Conservation (phyloP, 2,113 vertebrate species). For the Atherinomorus stipes region DNA sequence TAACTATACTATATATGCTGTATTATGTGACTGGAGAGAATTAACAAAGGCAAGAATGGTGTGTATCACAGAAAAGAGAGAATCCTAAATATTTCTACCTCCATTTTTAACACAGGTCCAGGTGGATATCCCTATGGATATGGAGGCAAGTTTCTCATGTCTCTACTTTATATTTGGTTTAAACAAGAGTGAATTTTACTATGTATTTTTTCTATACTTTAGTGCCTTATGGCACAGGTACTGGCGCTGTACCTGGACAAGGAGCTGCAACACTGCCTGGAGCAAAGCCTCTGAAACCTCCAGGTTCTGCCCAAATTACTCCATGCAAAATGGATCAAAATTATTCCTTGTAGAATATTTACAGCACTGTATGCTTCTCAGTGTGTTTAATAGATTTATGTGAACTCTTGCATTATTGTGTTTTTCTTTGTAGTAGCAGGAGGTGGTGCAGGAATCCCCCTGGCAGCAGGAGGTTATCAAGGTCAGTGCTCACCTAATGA, state of each 20-base stretch:
- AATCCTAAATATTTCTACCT: no score
- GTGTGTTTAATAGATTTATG: background rate
- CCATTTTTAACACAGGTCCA: slow-evolving; percentile 24
- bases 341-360: background rate
- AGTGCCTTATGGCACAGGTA: slow-evolving; percentile 62
- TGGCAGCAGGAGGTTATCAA: slow-evolving; percentile 65
- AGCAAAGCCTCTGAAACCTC: slow-evolving; percentile 77
- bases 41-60: background rate
- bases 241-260: slow-evolving; percentile 29
- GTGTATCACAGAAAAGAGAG: background rate
- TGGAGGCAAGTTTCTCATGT: slow-evolving; percentile 41
- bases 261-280: slow-evolving; percentile 70
- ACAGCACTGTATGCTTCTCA: background rate
- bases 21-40: no score
- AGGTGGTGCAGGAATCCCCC: slow-evolving; percentile 68
- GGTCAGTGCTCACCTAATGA: slow-evolving; percentile 37
- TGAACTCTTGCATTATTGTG: slow-evolving; percentile 1
- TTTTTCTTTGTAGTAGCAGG: slow-evolving; percentile 36
- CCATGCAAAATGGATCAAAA: no score
- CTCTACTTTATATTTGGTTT: background rate
- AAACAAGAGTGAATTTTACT: background rate
- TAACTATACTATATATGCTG: no score
- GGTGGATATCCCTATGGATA: slow-evolving; percentile 67
- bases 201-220: slow-evolving; percentile 7
- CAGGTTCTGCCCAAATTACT: slow-evolving; percentile 27